Base-by-base conservation (phyloP, 2,888 invertebrate genomes). In the Nudaria mundana region DNA sequence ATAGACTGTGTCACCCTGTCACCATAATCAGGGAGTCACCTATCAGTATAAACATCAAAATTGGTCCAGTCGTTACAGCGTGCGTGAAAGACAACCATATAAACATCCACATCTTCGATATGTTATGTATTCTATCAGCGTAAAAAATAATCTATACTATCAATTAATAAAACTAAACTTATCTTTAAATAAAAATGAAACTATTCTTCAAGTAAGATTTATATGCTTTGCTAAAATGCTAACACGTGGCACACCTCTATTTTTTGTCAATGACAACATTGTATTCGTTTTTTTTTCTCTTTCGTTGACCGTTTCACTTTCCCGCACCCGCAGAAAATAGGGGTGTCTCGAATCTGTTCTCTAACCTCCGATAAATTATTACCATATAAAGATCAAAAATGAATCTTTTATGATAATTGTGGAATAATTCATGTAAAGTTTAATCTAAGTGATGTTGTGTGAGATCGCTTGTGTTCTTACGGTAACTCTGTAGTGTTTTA, bases 401-500 rank as follows among this genome's bases (percentile, higher is more conserved):
- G 92, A 89, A 88, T 91, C 89, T 90, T 90, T 92, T 91, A 92
- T 92, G 92, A 92, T 91, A 91, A 91, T 91, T 91, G 91, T 91
- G 91, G 89, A 83, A 87, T 87, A 81, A 87, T 89, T 89, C 80
- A 82, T 86, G 83, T 83, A 88, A 79, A 88, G 79, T 71, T 81
- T 81, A 78, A 82, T 78, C 76, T 79, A 84, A 88, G 89, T 89
- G 87, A 89, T 89, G 88, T 87, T 88, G 87, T 86, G 82, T 86
- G 83, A 81, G 83, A 87, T 83, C 81, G 81, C 78, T 81, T 83
- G 78, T 84, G 79, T 85, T 80, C 84, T 85, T 81, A 80, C 84
- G 83, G 73, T 83, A 79, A 79, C 78, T 83, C 79, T 85, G 81
- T 88, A 88, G 86, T 82, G 77, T 83, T 85, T 84, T 80, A 74